A percentile compares a stretch with the other conserved stretches of the same genome.
These are phyloP conservation scores for Brenthis ino DNA, from an alignment of 2,888 invertebrate species.

Conservation along the genomic window DNA sequence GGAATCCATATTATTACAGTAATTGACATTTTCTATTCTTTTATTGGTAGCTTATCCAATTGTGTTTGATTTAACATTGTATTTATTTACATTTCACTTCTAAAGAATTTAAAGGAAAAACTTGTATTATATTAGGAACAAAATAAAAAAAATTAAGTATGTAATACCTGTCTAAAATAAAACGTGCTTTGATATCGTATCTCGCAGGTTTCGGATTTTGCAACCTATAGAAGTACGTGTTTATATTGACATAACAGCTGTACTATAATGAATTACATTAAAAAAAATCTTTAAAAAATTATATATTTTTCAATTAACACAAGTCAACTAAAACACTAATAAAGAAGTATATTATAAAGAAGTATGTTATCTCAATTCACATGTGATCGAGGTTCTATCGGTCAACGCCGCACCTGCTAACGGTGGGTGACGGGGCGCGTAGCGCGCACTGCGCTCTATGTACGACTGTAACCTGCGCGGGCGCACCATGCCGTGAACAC, in stretches of 20 bases:
- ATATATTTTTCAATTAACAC: too few species aligned
- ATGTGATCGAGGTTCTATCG: constrained; percentile 42
- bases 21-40: not conserved
- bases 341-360: too few species aligned
- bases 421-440: constrained; percentile 51
- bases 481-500: constrained; percentile 42
- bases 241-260: too few species aligned
- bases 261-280: too few species aligned
- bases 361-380: constrained; percentile 45
- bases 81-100: too few species aligned
- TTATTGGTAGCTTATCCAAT: too few species aligned
- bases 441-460: constrained; percentile 69
- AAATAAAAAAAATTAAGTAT: not conserved
- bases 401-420: constrained; percentile 40
- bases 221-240: not conserved
- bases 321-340: constrained; percentile 7
- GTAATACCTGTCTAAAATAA: not conserved
- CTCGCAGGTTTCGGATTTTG: not conserved
- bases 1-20: not conserved
- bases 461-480: constrained; percentile 52
- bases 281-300: too few species aligned
- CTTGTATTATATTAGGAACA: not conserved
- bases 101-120: too few species aligned
- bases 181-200: not conserved
- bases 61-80: too few species aligned